Evolutionary conservation across 2,888 invertebrate genomes (phyloP), one percentile per base, ranked within the genome.

Genomic region (Melanophora roralis): DNA sequence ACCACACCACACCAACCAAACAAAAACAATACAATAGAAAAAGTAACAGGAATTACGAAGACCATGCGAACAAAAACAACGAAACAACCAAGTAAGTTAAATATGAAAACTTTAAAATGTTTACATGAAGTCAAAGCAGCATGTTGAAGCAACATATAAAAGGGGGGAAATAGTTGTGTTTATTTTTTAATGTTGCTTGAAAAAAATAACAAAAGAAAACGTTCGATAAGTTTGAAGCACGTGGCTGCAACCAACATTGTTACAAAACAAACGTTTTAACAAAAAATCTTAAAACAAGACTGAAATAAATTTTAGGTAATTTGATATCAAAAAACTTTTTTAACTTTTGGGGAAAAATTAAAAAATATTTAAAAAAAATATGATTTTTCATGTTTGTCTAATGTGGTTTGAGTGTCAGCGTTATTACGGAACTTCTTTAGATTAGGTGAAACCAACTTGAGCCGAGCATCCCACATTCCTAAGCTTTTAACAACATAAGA

Each of bases 161-260:
- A n/a, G 1, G 12, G 4, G 1, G 1, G 6, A 14, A 55, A 11
- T 12, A 47, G 57, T 64, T 71, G 23, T 75, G 67, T 38, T 60
- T 55, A 27, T n/a, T n/a, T n/a, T n/a, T n/a, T n/a, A n/a, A n/a
- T 21, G 14, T 40, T 21, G 43, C 16, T 5, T 1, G 9, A 38
- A 14, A 11, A 19, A 62, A 6, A n/a, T 21, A 12, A 34, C 6
- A 19, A n/a, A 27, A 23, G 16, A 7, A 16, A 14, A 16, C 43
- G 6, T 19, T 6, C 2, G 62, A 64, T 57, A 59, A 9, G 80
- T 76, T 73, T 59, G 72, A 80, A 80, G 23, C 80, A 80, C 80
- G 80, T 80, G 80, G 11, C 55, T 34, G 34, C 73, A 67, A 78
- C 40, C 8, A 9, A 47, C 32, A 45, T 53, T 19, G n/a, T 59